phyloP scores from a whole-genome alignment of 2,797 vertebrate species.

The Liasis olivaceus region DNA sequence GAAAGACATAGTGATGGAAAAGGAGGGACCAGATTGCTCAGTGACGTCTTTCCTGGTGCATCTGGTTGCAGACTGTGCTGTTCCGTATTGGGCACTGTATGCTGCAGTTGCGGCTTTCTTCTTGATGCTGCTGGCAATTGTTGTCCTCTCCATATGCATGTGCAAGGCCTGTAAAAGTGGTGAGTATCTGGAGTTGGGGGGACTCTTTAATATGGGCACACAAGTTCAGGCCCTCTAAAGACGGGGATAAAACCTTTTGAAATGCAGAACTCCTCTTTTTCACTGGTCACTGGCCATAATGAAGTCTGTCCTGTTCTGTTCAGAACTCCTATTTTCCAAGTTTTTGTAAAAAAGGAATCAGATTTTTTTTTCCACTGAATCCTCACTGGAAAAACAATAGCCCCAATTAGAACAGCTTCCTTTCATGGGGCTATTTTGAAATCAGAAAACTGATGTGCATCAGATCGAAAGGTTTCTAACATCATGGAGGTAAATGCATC shows the following conservation, averaged over 20 bases:
- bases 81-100: rapidly evolving
- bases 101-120: not conserved
- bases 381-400: not conserved
- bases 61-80: not conserved
- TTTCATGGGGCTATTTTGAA: not conserved
- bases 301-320: not conserved
- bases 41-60: not conserved
- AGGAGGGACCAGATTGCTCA: not conserved
- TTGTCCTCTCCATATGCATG: slow-evolving; percentile 17
- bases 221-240: not conserved
- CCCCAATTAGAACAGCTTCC: not conserved
- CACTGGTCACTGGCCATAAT: not conserved
- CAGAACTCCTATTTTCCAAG: not conserved
- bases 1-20: no score
- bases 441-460: not conserved
- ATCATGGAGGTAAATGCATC: not conserved
- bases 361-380: not conserved
- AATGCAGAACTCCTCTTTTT: not conserved
- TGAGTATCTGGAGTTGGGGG: not conserved
- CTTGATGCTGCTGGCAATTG: not conserved
- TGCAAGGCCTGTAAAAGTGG: not conserved
- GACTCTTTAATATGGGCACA: not conserved
- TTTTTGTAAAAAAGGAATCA: not conserved
- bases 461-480: not conserved
- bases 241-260: not conserved